phyloP scores from a whole-genome alignment of 37 sponge, comb jelly and placozoan genomes.

The Theonella swinhoei region DNA sequence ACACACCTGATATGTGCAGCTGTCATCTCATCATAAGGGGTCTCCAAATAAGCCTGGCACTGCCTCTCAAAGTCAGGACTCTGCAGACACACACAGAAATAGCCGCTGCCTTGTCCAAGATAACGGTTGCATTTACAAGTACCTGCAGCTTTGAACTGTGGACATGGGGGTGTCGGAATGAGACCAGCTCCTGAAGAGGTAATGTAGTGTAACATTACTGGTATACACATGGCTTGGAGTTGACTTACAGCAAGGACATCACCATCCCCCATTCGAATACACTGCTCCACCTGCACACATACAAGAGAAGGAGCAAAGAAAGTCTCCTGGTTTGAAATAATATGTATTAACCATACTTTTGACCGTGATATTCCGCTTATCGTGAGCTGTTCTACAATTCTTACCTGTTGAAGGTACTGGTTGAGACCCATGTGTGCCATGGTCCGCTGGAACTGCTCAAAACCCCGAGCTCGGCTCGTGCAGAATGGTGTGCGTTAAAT shows the following conservation, averaged over 20 bases:
- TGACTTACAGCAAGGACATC: conserved; percentile 53
- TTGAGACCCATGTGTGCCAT: conserved; percentile 25
- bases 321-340: neutral
- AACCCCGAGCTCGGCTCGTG: neutral
- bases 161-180: conserved; percentile 63
- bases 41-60: conserved; percentile 60
- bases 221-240: neutral
- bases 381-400: neutral
- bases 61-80: conserved; percentile 42
- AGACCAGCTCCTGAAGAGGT: conserved; percentile 46
- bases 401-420: conserved; percentile 51
- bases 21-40: conserved; percentile 78
- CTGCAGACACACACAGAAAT: conserved; percentile 15
- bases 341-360: neutral
- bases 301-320: neutral
- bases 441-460: neutral
- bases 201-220: no score
- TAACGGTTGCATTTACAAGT: no score
- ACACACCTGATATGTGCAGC: conserved; percentile 78
- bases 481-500: neutral
- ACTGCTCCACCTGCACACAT: neutral
- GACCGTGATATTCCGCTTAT: no score
- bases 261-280: conserved; percentile 37
- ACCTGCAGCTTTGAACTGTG: conserved; percentile 51
- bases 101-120: no score